Evolutionary conservation across 2,888 invertebrate species (phyloP).

Genomic region (Scaptomyza cyrtandrae): DNA sequence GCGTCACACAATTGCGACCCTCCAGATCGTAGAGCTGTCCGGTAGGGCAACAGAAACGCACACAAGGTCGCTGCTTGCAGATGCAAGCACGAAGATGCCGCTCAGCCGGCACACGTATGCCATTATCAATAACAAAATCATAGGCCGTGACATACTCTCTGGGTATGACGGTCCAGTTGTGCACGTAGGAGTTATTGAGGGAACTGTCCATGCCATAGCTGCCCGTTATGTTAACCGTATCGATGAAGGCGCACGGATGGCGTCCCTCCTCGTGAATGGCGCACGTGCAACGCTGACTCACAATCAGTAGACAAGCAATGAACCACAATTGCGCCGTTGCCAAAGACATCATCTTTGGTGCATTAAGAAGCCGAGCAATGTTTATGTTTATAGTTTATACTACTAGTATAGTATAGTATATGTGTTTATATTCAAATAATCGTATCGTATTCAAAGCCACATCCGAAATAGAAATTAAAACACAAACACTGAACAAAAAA

Average conservation of each 20-base stretch:
- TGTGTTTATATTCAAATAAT: constrained; percentile 48
- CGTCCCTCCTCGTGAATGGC: constrained; percentile 57
- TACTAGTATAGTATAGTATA: constrained; percentile 31
- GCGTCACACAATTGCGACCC: constrained; percentile 40
- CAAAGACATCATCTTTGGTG: constrained; percentile 46
- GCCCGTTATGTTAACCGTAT: constrained; percentile 81
- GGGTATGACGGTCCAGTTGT: constrained; percentile 79
- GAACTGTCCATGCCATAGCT: constrained; percentile 54
- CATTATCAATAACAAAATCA: constrained; percentile 78
- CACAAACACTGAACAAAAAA: not conserved
- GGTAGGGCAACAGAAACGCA: constrained; percentile 82
- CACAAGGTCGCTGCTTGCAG: constrained; percentile 80
- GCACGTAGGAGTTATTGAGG: constrained; percentile 66
- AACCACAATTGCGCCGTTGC: constrained; percentile 45
- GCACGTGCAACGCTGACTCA: constrained; percentile 34
- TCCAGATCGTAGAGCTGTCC: constrained; percentile 66
- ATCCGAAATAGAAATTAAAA: constrained; percentile 16
- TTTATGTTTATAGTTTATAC: constrained; percentile 49
- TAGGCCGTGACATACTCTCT: constrained; percentile 72
- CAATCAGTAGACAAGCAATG: constrained; percentile 9
- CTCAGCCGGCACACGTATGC: constrained; percentile 63
- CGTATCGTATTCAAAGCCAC: constrained; percentile 6
- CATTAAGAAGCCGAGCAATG: constrained; percentile 5
- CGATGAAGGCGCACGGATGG: constrained; percentile 81
- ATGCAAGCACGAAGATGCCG: constrained; percentile 82